These are phyloP conservation scores for Kradibia gibbosae DNA, from an alignment of 1,140 invertebrate genomes.

Conservation along the genomic window DNA sequence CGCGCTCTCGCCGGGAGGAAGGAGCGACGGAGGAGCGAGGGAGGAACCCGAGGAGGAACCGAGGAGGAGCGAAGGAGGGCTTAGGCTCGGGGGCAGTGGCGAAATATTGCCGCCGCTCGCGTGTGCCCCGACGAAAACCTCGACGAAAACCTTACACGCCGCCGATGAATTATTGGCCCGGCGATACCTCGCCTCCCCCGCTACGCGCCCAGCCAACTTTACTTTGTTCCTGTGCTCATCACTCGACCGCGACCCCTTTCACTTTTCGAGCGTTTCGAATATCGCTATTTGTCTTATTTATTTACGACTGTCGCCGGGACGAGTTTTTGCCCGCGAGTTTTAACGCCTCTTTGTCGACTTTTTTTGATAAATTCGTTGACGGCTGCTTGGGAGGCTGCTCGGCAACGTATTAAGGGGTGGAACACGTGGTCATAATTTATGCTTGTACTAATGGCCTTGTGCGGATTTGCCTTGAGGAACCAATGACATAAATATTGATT, in stretches of 20 bases:
- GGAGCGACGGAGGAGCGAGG: no score
- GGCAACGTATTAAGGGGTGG: no score
- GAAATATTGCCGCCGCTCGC: not conserved
- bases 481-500: not conserved
- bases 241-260: not conserved
- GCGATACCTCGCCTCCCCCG: not conserved
- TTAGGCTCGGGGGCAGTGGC: not conserved
- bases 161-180: conserved; percentile 14
- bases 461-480: not conserved
- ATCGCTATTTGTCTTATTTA: conserved; percentile 1
- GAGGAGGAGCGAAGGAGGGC: no score
- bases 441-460: not conserved
- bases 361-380: conserved; percentile 2
- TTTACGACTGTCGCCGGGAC: not conserved
- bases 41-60: no score
- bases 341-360: not conserved
- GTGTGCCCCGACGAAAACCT: not conserved
- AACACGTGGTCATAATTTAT: conserved; percentile 12
- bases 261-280: not conserved
- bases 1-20: no score
- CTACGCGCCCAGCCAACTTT: no score
- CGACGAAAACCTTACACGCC: not conserved
- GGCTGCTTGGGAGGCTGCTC: not conserved
- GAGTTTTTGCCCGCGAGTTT: not conserved
- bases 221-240: no score